Evolutionary conservation across 2,113 vertebrate species (phyloP).

Genomic region (Lichenostomus cassidix): DNA sequence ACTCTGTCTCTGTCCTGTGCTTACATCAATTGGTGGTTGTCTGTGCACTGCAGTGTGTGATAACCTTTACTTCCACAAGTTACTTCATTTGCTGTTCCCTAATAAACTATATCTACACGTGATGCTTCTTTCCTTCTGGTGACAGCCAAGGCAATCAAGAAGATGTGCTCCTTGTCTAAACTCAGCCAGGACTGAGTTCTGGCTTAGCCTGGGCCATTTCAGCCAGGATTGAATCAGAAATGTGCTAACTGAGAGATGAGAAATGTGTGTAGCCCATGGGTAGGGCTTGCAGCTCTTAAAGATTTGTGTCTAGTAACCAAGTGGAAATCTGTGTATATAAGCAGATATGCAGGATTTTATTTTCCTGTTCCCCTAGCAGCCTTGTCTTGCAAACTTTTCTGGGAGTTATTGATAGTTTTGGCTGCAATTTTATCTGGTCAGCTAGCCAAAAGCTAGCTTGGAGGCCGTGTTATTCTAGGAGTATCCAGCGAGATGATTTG

Average conservation of each 20-base stretch:
- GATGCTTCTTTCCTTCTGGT: not conserved
- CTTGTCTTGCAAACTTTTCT: not conserved
- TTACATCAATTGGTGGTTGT: not conserved
- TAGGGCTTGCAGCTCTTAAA: not conserved
- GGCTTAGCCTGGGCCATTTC: not conserved
- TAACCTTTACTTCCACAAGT: not conserved
- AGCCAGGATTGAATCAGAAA: not conserved
- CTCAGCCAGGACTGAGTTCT: not conserved
- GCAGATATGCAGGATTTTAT: not conserved
- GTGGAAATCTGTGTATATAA: not conserved
- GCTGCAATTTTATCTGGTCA: not conserved
- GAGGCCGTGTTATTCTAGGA: not conserved
- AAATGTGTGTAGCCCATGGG: rapidly evolving
- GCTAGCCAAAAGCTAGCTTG: not conserved
- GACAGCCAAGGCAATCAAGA: not conserved
- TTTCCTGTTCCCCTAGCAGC: not conserved
- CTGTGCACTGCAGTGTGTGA: not conserved
- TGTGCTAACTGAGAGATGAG: not conserved
- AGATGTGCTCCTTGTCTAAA: not conserved
- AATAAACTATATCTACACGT: not conserved
- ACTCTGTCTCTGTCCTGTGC: not conserved
- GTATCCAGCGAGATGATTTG: not conserved
- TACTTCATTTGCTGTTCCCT: conserved; percentile 7
- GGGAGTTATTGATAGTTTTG: not conserved
- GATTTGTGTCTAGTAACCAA: not conserved